Conservation (phyloP, 2,888 invertebrate species). For the Phrixothrix hirtus region DNA sequence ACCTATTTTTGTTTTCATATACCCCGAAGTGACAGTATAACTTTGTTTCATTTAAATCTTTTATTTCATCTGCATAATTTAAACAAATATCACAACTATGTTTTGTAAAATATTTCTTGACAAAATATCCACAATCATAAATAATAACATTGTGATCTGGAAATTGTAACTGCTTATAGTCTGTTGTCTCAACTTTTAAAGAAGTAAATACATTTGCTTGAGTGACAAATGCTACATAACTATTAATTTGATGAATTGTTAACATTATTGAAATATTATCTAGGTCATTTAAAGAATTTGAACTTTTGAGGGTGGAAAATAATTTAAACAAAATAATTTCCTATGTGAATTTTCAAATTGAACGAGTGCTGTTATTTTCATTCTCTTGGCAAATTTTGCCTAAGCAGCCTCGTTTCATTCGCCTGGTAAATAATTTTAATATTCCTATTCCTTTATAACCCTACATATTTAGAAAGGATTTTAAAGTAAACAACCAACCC, state of each 20-base stretch:
- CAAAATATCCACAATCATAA: conserved; percentile 1
- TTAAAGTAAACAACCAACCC: conserved; percentile 31
- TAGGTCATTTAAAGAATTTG: conserved; percentile 3
- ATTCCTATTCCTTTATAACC: conserved; percentile 10
- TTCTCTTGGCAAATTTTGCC: conserved; percentile 30
- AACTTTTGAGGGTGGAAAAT: conserved; percentile 5
- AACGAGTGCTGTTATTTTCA: conserved; percentile 33
- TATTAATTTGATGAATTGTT: neutral
- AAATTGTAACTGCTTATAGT: neutral
- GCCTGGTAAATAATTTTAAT: conserved; percentile 31
- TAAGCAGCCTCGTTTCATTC: conserved; percentile 32
- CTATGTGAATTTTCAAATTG: conserved; percentile 31
- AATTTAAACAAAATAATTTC: conserved; percentile 30
- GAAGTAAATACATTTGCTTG: neutral
- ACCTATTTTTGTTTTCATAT: neutral
- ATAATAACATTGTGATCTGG: neutral
- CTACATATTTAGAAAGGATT: conserved; percentile 30
- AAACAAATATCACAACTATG: neutral
- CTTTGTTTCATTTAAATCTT: neutral
- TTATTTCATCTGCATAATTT: neutral
- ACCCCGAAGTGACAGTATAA: neutral
- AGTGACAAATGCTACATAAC: no score
- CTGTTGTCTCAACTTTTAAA: neutral
- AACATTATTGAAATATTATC: neutral
- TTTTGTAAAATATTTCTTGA: neutral